A percentile compares a stretch with the other conserved stretches of the same genome.
phyloP scores from a whole-genome alignment of 2,797 vertebrate genomes.

The Poecilia gillii region DNA sequence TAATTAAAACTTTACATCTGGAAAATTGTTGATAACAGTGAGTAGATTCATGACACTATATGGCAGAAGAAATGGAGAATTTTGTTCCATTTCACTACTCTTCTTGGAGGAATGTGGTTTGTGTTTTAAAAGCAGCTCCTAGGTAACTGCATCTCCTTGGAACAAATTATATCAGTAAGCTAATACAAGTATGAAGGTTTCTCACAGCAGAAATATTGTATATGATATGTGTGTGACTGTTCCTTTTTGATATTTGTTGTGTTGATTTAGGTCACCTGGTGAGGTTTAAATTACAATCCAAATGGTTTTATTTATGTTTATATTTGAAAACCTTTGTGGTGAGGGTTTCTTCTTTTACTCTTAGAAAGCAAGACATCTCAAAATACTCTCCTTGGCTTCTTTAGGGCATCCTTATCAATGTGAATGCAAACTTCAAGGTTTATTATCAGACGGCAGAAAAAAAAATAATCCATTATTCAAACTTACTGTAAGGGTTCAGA shows the following conservation, averaged over 20 bases:
- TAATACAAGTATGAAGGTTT: not conserved
- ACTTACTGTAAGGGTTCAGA: not conserved
- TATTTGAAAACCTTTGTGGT: not conserved
- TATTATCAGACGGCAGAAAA: not conserved
- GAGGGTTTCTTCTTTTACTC: not conserved
- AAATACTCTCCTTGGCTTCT: not conserved
- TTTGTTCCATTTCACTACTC: constrained; percentile 1
- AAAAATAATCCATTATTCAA: not conserved
- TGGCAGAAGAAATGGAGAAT: fast-evolving
- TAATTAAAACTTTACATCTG: not conserved
- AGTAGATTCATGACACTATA: not conserved
- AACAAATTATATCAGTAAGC: not conserved
- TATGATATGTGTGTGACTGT: not conserved
- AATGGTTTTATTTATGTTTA: not conserved
- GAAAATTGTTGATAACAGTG: not conserved
- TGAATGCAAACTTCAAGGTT: not conserved
- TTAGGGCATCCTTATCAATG: not conserved
- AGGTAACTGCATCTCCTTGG: constrained; percentile 1
- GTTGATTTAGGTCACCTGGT: not conserved
- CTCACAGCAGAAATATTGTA: not conserved
- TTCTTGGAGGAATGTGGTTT: not conserved
- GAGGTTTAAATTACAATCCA: not conserved
- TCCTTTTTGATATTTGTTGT: not conserved
- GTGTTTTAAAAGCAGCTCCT: not conserved
- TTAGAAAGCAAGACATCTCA: not conserved